Evolutionary conservation across 2,888 invertebrate genomes (phyloP).

Genomic region (Latheticus oryzae): DNA sequence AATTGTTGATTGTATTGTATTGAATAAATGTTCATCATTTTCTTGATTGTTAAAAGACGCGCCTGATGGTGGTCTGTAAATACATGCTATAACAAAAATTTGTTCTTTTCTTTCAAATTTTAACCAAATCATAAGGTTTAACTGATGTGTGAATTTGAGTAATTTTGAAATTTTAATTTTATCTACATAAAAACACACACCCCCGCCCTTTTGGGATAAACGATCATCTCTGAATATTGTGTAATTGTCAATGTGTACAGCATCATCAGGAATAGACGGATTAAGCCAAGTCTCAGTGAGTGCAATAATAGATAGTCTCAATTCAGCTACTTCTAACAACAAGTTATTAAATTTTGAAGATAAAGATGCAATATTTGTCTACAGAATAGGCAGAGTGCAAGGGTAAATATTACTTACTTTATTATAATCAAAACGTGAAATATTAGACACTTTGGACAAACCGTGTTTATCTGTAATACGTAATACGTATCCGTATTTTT

Average conservation of each 20-base stretch:
- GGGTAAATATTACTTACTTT: too few relatives aligned
- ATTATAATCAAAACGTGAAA: too few relatives aligned
- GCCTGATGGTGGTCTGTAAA: conserved; percentile 8
- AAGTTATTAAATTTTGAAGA: conserved; percentile 11
- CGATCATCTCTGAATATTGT: conserved; percentile 8
- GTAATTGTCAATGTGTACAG: conserved; percentile 4
- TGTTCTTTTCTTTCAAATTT: conserved; percentile 10
- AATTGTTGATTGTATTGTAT: conserved; percentile 3
- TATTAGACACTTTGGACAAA: too few relatives aligned
- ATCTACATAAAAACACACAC: conserved; percentile 5
- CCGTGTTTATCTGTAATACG: too few relatives aligned
- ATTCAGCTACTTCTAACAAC: conserved; percentile 5
- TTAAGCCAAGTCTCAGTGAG: conserved; percentile 4
- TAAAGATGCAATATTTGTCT: conserved; percentile 9
- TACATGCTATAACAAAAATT: conserved; percentile 1
- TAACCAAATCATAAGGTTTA: conserved; percentile 6
- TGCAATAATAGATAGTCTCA: conserved; percentile 1
- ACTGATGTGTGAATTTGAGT: not conserved
- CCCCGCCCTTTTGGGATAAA: not conserved
- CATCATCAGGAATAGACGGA: not conserved
- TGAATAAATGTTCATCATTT: conserved; percentile 5
- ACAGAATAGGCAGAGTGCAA: too few relatives aligned
- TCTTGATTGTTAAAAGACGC: conserved; percentile 2
- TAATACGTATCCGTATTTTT: too few relatives aligned
- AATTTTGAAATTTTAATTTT: conserved; percentile 3